Evolutionary conservation across 2,888 invertebrate genomes (phyloP).

Genomic region (Tenthredo distinguenda): DNA sequence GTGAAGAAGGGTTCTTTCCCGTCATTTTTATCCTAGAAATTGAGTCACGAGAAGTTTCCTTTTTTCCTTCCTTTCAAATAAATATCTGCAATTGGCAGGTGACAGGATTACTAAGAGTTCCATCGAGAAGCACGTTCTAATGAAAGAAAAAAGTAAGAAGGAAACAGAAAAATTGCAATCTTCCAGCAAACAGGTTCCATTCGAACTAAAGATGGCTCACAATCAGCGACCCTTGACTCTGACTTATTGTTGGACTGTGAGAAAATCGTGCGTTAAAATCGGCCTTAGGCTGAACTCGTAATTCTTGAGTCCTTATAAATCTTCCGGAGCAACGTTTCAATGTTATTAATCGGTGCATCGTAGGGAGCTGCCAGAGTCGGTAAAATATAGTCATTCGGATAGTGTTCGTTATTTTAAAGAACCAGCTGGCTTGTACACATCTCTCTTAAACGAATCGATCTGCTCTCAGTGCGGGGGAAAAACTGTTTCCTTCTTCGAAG

Average conservation of each 20-base stretch:
- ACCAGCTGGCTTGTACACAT: neutral
- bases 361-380: constrained; percentile 28
- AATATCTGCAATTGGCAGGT: constrained; percentile 34
- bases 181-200: constrained; percentile 3
- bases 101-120: neutral
- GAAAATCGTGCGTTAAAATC: constrained; percentile 43
- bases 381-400: constrained; percentile 42
- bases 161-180: constrained; percentile 47
- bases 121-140: constrained; percentile 46
- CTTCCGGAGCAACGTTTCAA: constrained; percentile 11
- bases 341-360: constrained; percentile 50
- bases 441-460: constrained; percentile 19
- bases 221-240: constrained; percentile 35
- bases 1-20: neutral
- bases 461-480: constrained; percentile 1
- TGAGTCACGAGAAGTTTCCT: constrained; percentile 7
- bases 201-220: neutral
- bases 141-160: constrained; percentile 47
- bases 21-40: neutral
- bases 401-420: constrained; percentile 34
- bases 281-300: constrained; percentile 37
- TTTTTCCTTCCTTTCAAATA: neutral
- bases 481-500: neutral
- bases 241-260: constrained; percentile 36
- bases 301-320: constrained; percentile 44